phyloP scores from a whole-genome alignment of 2,888 invertebrate species.

The Mylabris sibirica region DNA sequence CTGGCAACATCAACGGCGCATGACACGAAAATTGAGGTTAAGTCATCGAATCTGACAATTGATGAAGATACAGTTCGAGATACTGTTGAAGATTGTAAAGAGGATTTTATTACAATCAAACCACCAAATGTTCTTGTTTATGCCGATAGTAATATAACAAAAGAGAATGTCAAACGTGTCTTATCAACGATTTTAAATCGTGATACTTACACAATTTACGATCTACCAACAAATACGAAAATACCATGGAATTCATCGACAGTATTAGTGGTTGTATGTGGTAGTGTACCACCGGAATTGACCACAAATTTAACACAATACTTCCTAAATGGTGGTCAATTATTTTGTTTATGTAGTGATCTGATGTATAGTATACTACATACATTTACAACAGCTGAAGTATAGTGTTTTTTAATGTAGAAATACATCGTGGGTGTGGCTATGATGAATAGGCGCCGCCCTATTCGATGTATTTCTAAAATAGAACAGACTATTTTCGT shows the following conservation, averaged over 20 bases:
- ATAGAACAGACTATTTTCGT: no score
- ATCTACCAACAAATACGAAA: slow-evolving; percentile 59
- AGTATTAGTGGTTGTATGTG: slow-evolving; percentile 77
- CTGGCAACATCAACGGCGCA: no score
- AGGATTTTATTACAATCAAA: slow-evolving; percentile 60
- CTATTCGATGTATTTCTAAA: no score
- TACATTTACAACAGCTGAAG: slow-evolving; percentile 85
- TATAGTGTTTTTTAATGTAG: slow-evolving; percentile 49
- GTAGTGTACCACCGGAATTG: slow-evolving; percentile 72
- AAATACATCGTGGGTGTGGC: no score
- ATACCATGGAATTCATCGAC: slow-evolving; percentile 55
- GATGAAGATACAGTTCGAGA: slow-evolving; percentile 25
- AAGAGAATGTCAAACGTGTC: slow-evolving; percentile 76
- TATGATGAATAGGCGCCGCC: no score
- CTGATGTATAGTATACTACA: slow-evolving; percentile 79
- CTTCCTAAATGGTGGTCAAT: slow-evolving; percentile 75
- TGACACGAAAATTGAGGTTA: slow-evolving; percentile 42
- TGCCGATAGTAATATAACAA: slow-evolving; percentile 78
- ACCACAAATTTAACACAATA: slow-evolving; percentile 75
- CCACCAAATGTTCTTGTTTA: slow-evolving; percentile 84
- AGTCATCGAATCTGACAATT: slow-evolving; percentile 24
- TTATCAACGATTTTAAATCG: slow-evolving; percentile 73
- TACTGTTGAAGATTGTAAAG: slow-evolving; percentile 34
- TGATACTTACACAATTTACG: slow-evolving; percentile 76
- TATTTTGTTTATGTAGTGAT: slow-evolving; percentile 83